These are phyloP conservation scores for Tetheella fluctuosa DNA, from an alignment of 2,888 invertebrate genomes.

Conservation along the genomic window DNA sequence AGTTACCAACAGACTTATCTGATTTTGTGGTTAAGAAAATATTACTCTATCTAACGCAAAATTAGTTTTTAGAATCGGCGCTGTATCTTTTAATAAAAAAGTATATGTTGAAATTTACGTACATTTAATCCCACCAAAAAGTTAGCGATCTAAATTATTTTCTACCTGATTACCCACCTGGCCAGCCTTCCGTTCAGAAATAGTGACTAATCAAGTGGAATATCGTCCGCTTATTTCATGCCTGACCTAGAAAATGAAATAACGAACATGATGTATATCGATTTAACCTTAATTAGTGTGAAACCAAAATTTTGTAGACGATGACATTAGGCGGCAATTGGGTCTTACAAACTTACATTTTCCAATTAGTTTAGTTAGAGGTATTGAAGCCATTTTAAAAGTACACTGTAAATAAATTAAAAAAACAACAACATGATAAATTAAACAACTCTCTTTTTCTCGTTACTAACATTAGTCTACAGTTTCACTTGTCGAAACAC, in stretches of 20 bases:
- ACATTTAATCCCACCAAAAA: not conserved
- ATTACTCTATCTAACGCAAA: too few relatives aligned
- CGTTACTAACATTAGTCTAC: conserved; percentile 4
- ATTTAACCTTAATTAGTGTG: conserved; percentile 22
- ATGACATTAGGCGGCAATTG: not conserved
- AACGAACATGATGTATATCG: conserved; percentile 21
- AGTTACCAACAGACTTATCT: too few relatives aligned
- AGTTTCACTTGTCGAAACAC: conserved; percentile 14
- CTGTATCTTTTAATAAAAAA: not conserved
- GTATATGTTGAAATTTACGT: not conserved
- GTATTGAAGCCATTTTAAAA: not conserved
- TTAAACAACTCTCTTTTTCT: not conserved
- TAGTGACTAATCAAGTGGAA: conserved; percentile 5
- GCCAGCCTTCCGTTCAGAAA: conserved; percentile 2
- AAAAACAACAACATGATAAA: not conserved
- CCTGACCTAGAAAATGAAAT: conserved; percentile 28
- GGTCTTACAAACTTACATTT: not conserved
- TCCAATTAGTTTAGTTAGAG: not conserved
- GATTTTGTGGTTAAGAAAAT: too few relatives aligned
- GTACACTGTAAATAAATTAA: not conserved
- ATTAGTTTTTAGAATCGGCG: not conserved
- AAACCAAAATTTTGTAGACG: conserved; percentile 18
- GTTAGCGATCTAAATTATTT: not conserved
- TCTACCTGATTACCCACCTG: conserved; percentile 6
- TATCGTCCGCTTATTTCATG: conserved; percentile 14